phyloP scores from a whole-genome alignment of 2,113 vertebrate species.

The Cinclus cinclus region DNA sequence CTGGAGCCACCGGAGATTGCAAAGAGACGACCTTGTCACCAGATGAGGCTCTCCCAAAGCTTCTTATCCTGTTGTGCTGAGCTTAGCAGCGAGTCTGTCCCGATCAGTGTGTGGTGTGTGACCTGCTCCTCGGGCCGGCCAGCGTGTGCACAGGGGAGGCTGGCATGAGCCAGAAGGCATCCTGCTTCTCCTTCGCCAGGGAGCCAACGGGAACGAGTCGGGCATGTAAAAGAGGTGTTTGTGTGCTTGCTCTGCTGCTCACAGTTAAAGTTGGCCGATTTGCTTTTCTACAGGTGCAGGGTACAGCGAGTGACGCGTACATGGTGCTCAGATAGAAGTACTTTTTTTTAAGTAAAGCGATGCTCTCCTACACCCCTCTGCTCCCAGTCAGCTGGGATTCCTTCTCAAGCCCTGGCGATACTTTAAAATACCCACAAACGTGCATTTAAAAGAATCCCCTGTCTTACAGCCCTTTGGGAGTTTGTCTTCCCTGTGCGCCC shows the following conservation, averaged over 20 bases:
- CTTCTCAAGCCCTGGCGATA: not conserved
- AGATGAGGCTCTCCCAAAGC: constrained; percentile 13
- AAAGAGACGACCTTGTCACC: not conserved
- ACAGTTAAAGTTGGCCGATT: not conserved
- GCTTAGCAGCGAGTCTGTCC: not conserved
- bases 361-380: not conserved
- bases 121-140: not conserved
- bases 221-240: rapidly evolving
- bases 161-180: rapidly evolving
- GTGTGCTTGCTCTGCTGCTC: not conserved
- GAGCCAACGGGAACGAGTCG: rapidly evolving
- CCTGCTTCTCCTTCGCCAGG: not conserved
- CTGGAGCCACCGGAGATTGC: not conserved
- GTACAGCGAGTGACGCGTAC: rapidly evolving
- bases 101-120: rapidly evolving
- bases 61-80: not conserved
- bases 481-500: not conserved
- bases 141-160: rapidly evolving
- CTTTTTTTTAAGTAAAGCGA: not conserved
- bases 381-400: not conserved
- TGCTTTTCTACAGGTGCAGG: not conserved
- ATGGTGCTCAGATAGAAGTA: not conserved
- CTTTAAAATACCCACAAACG: not conserved
- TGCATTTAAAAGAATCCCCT: not conserved
- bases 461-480: not conserved